Evolutionary conservation across 2,113 vertebrate species (phyloP).

Genomic region (Pseudolaguvia tuberculata): DNA sequence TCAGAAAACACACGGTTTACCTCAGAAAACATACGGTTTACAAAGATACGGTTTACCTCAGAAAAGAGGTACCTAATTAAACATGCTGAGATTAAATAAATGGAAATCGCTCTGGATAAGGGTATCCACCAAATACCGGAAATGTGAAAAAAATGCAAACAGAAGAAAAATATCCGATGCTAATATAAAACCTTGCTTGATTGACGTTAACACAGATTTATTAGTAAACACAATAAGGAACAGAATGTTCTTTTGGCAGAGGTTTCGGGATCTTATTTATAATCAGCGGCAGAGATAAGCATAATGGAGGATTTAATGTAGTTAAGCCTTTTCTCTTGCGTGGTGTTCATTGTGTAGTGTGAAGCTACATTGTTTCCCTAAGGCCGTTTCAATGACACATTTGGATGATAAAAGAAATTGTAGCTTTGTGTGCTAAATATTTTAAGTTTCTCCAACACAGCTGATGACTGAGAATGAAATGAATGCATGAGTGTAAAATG

Average conservation of each 20-base stretch:
- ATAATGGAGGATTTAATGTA: conserved; percentile 11
- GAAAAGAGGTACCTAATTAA: no score
- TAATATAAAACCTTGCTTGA: no score
- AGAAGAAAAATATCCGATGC: no score
- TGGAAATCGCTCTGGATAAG: no score
- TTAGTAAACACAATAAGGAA: not conserved
- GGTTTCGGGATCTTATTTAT: conserved; percentile 16
- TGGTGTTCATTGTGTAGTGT: not conserved
- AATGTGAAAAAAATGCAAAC: no score
- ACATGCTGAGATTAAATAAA: no score
- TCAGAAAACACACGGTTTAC: no score
- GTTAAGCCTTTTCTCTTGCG: conserved; percentile 10
- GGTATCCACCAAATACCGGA: no score
- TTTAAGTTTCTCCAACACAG: not conserved
- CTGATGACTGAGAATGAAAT: not conserved
- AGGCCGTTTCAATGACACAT: conserved; percentile 13
- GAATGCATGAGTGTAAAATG: not conserved
- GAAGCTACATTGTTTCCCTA: not conserved
- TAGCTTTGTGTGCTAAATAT: not conserved
- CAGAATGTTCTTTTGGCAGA: not conserved
- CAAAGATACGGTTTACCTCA: no score
- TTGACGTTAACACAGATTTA: not conserved
- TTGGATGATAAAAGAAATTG: not conserved
- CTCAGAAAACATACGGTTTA: no score
- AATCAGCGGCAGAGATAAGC: conserved; percentile 14